These are phyloP conservation scores for Leguminivora glycinivorella DNA, from an alignment of 1,140 invertebrate genomes.

Conservation along the genomic window DNA sequence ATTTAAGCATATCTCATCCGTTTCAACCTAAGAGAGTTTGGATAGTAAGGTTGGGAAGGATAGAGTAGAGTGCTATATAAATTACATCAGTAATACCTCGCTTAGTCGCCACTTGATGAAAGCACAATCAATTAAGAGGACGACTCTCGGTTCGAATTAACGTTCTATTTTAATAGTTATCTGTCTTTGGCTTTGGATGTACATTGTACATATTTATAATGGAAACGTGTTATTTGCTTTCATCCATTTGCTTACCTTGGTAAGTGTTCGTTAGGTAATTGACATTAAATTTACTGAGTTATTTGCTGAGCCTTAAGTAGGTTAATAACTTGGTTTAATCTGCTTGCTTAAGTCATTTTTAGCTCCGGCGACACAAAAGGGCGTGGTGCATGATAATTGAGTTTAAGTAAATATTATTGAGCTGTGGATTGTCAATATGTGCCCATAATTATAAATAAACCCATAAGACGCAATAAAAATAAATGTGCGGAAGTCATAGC, in stretches of 20 bases:
- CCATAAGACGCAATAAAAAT: background rate
- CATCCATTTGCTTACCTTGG: constrained; percentile 16
- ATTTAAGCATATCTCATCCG: too few relatives aligned
- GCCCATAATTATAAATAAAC: background rate
- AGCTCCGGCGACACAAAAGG: background rate
- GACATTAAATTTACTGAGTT: constrained; percentile 23
- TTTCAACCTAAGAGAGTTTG: too few relatives aligned
- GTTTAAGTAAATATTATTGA: background rate
- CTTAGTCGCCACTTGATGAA: too few relatives aligned
- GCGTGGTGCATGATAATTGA: background rate
- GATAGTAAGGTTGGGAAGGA: too few relatives aligned
- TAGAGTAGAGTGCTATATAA: too few relatives aligned
- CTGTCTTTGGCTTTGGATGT: background rate
- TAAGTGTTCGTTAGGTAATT: constrained; percentile 16
- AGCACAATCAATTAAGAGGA: background rate
- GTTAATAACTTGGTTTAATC: constrained; percentile 13
- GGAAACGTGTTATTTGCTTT: constrained; percentile 18
- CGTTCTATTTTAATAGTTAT: background rate
- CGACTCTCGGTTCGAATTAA: background rate
- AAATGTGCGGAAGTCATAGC: background rate
- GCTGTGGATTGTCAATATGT: background rate
- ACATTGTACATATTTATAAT: constrained; percentile 26
- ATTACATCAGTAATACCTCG: too few relatives aligned
- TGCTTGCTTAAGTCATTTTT: constrained; percentile 10
- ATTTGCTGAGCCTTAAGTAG: constrained; percentile 22